Evolutionary conservation across 2,797 vertebrate species (phyloP).

Genomic region (Numenius phaeopus): DNA sequence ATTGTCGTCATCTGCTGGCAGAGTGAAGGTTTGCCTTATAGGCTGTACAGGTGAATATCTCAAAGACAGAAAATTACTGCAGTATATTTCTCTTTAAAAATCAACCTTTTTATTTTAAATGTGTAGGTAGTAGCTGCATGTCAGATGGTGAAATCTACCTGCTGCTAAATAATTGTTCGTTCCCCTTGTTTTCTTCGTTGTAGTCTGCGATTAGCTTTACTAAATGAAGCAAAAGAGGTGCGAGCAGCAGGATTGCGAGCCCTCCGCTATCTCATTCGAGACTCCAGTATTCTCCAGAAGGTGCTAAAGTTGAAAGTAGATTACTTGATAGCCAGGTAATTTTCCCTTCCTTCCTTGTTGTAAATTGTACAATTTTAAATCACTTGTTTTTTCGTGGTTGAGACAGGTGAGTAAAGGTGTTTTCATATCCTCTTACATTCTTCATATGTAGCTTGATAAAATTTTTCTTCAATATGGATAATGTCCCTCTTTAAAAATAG

Average conservation of each 20-base stretch:
- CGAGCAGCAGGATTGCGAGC: conserved; percentile 93
- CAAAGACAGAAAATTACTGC: neutral
- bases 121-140: neutral
- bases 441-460: neutral
- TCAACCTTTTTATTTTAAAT: neutral
- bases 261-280: conserved; percentile 93
- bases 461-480: neutral
- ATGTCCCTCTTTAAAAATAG: neutral
- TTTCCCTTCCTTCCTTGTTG: neutral
- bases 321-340: conserved; percentile 83
- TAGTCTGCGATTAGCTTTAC: conserved; percentile 92
- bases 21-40: neutral
- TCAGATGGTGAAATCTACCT: neutral
- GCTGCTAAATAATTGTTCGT: neutral
- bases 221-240: conserved; percentile 97
- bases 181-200: neutral
- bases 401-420: neutral
- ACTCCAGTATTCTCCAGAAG: conserved; percentile 91
- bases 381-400: neutral
- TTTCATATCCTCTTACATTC: neutral
- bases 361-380: neutral
- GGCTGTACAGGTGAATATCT: neutral
- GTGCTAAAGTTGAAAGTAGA: conserved; percentile 94
- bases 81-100: neutral
- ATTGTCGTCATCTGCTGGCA: neutral